Conservation (phyloP, 2,113 vertebrate species). For the Pelecanoides urinatrix region DNA sequence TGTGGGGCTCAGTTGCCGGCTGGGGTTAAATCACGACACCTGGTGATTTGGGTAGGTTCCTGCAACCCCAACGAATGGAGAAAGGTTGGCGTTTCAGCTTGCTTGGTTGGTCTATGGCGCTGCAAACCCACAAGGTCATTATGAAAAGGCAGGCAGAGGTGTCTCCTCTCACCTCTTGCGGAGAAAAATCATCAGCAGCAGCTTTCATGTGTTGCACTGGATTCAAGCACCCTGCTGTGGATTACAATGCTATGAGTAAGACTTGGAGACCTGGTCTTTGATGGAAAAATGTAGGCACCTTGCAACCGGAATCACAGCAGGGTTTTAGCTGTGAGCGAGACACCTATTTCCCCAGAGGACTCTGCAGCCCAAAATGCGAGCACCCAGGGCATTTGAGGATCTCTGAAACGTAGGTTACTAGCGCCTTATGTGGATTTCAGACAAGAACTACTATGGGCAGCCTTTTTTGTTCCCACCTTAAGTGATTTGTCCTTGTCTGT, state of each 20-base stretch:
- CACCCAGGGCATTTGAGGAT: neutral
- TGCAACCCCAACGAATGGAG: fast-evolving
- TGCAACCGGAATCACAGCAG: neutral
- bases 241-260: neutral
- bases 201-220: neutral
- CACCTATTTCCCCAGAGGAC: neutral
- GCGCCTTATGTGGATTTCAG: neutral
- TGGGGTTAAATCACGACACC: too few relatives aligned
- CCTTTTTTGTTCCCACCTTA: neutral
- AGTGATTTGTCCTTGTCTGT: neutral
- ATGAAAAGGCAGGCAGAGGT: neutral
- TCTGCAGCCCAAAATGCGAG: neutral
- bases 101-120: neutral
- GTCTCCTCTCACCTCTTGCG: neutral
- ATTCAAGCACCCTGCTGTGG: neutral
- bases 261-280: neutral
- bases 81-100: neutral
- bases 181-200: neutral
- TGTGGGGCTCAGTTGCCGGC: too few relatives aligned
- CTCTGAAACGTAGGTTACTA: neutral
- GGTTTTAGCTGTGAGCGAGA: neutral
- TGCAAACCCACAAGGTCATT: neutral
- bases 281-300: neutral
- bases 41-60: neutral
- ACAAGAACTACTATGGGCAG: neutral